Evolutionary conservation across 1,140 invertebrate genomes (phyloP), one percentile per base, ranked within the genome.

Genomic region (Bombus breviceps): DNA sequence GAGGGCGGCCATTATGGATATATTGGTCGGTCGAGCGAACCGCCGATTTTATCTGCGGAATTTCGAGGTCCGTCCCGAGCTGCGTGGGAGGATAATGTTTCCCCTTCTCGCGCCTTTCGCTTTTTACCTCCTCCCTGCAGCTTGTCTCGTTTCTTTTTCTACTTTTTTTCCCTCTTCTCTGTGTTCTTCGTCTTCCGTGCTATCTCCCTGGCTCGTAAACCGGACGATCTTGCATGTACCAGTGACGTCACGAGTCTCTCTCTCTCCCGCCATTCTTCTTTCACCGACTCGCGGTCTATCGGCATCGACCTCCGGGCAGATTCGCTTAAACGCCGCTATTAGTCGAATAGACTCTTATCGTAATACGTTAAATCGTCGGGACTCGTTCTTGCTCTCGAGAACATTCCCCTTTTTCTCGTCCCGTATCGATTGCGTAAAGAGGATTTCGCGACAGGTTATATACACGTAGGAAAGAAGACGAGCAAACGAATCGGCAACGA

Each of bases 41-140:
- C 85, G 91, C 86, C 90, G 93, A 94, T 94, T 92, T 93, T 94
- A 94, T 94, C 94, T 93, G 83, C 81, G 81, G 90, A 91, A 93
- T 93, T 94, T 94, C 86, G 87, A 88, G 91, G 86, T 83, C 84
- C 89, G 89, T 88, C 74, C 78, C 86, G 41, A 62, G 37, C 62
- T 62, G 86, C 83, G 87, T 86, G 87, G 87, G 62, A 89, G 88
- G 83, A 88, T 88, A 83, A 82, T 82, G 68, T 82, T 88, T 90
- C 89, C 74, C 89, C 84, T 90, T 84, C 86, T 89, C 81, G 74
- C 82, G 88, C 85, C 81, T 88, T 57, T 86, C 79, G 43, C 78
- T 85, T 87, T 84, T 79, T 84, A 76, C 69, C 81, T 34, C 89
- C 81, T 79, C 28, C n/a, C n/a, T 25, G 78, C 32, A 22, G 39